Evolutionary conservation across 1,140 invertebrate genomes (phyloP).

Genomic region (Drosophila burlai): DNA sequence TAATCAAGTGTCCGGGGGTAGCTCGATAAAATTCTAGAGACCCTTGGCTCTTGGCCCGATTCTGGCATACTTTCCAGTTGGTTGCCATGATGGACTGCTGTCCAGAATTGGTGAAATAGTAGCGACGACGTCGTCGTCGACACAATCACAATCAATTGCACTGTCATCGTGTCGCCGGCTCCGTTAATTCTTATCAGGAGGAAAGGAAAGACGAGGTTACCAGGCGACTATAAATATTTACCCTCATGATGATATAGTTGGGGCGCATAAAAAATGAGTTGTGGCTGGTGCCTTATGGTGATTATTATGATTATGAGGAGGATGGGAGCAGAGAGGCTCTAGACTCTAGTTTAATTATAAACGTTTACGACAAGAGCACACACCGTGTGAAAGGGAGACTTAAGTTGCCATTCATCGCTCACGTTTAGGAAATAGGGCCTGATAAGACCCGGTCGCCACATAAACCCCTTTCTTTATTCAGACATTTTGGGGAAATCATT

Average conservation of each 20-base stretch:
- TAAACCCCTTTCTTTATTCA: constrained; percentile 12
- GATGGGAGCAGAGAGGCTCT: constrained; percentile 22
- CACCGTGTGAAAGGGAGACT: neutral
- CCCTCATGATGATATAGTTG: constrained; percentile 64
- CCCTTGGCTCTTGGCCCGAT: constrained; percentile 13
- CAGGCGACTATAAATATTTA: constrained; percentile 80
- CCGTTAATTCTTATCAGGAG: constrained; percentile 59
- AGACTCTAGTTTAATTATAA: constrained; percentile 59
- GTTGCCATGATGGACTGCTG: constrained; percentile 65
- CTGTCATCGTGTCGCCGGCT: constrained; percentile 45
- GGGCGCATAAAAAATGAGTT: constrained; percentile 58
- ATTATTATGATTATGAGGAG: constrained; percentile 49
- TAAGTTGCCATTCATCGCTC: constrained; percentile 45
- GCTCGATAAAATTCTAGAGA: constrained; percentile 60
- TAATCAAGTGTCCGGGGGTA: constrained; percentile 61
- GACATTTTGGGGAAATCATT: neutral
- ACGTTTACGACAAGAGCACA: constrained; percentile 37
- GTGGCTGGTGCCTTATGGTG: constrained; percentile 21
- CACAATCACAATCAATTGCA: constrained; percentile 51
- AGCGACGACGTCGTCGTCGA: constrained; percentile 41
- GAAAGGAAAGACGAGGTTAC: constrained; percentile 71
- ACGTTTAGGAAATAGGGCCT: constrained; percentile 18
- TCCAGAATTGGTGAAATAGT: constrained; percentile 67
- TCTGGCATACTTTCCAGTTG: constrained; percentile 14
- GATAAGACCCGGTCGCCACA: constrained; percentile 16